Percentiles rank a stretch among this genome's conserved stretches.
Conservation (phyloP, 2,888 invertebrate genomes). For the Allacma fusca region DNA sequence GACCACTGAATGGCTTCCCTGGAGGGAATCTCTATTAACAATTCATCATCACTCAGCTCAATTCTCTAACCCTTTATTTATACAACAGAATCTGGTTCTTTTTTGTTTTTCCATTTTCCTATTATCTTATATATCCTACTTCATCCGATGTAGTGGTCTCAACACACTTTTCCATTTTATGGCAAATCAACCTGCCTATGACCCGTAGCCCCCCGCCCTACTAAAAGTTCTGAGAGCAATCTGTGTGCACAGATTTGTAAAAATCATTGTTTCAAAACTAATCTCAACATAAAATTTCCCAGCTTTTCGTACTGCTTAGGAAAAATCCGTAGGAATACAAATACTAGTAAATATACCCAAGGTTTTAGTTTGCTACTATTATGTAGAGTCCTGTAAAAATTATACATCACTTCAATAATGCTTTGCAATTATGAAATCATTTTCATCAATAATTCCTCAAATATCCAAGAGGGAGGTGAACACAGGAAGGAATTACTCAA, state of each 20-base stretch:
- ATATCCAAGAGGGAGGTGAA: no score
- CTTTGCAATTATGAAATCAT: no score
- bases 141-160: background rate
- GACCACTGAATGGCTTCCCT: constrained; percentile 16
- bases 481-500: no score
- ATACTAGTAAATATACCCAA: no score
- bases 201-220: background rate
- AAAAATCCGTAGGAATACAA: no score
- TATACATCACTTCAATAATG: no score
- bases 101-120: constrained; percentile 13
- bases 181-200: background rate
- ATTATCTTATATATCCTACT: background rate
- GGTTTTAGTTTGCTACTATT: no score
- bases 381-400: no score
- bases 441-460: no score
- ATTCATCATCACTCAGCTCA: constrained; percentile 39
- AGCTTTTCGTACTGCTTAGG: background rate
- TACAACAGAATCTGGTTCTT: constrained; percentile 20
- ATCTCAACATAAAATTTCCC: background rate
- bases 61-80: constrained; percentile 22
- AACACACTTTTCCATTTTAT: constrained; percentile 8
- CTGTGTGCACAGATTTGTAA: no score
- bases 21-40: constrained; percentile 33
- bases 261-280: no score
- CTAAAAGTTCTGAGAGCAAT: background rate